Conservation (phyloP, 2,888 invertebrate genomes). For the Oligia latruncula region DNA sequence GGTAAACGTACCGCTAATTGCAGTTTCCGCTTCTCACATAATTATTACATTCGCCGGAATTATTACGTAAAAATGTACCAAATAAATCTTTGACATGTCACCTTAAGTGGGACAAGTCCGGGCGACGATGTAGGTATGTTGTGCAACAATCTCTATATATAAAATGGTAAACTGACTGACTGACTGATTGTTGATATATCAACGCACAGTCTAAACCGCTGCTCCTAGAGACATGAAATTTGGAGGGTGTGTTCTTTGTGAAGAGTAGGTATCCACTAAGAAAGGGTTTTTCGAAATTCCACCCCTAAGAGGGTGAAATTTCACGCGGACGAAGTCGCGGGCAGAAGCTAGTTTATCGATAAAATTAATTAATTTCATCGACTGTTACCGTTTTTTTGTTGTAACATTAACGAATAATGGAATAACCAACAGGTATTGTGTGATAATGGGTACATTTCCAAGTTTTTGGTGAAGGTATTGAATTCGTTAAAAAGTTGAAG, state of each 20-base stretch:
- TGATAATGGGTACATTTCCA: constrained; percentile 45
- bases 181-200: too few relatives aligned
- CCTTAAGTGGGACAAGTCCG: constrained; percentile 39
- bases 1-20: constrained; percentile 53
- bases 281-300: too few relatives aligned
- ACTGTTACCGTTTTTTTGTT: constrained; percentile 39
- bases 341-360: too few relatives aligned
- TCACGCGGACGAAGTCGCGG: too few relatives aligned
- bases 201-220: too few relatives aligned
- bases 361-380: constrained; percentile 55
- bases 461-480: constrained; percentile 24
- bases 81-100: constrained; percentile 54
- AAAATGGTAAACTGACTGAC: too few relatives aligned
- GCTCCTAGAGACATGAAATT: too few relatives aligned
- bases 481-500: constrained; percentile 22
- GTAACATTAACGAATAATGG: constrained; percentile 38
- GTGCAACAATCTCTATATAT: too few relatives aligned
- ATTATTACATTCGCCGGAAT: constrained; percentile 50
- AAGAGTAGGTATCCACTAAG: too few relatives aligned
- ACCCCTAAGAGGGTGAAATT: too few relatives aligned
- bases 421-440: constrained; percentile 58
- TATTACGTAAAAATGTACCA: constrained; percentile 55
- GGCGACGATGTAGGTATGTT: constrained; percentile 23
- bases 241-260: too few relatives aligned
- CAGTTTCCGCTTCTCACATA: constrained; percentile 54